These are phyloP conservation scores for Aphaenogaster floridana DNA, from an alignment of 1,140 invertebrate species.

Conservation along the genomic window DNA sequence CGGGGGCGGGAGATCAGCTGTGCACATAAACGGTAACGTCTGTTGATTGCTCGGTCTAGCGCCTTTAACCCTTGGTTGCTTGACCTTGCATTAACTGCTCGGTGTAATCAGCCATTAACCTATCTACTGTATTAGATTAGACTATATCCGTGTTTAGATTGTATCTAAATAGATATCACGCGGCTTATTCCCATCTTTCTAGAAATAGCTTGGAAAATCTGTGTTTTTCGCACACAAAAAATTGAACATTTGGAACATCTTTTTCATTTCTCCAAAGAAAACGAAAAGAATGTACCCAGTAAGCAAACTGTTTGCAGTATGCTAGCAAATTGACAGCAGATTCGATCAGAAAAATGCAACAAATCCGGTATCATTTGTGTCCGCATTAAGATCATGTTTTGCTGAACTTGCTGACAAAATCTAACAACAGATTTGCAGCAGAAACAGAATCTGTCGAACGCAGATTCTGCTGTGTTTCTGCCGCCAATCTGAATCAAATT, in stretches of 20 bases:
- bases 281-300: neutral
- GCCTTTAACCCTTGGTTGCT: slow-evolving; percentile 38
- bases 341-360: no score
- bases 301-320: no score
- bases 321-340: no score
- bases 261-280: neutral
- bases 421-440: no score
- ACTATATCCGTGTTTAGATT: slow-evolving; percentile 37
- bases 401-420: no score
- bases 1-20: neutral
- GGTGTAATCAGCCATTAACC: slow-evolving; percentile 40
- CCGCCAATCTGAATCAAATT: no score
- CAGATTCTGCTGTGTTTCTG: no score
- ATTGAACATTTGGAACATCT: neutral
- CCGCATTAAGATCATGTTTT: no score
- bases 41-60: slow-evolving; percentile 41
- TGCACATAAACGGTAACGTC: slow-evolving; percentile 6
- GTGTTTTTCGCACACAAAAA: neutral
- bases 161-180: slow-evolving; percentile 30
- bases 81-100: slow-evolving; percentile 25
- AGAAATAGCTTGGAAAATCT: neutral
- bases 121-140: slow-evolving; percentile 41
- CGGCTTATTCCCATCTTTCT: neutral
- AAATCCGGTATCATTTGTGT: no score
- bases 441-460: no score